Base-by-base conservation (phyloP, 1,140 invertebrate genomes). In the Semibalanus balanoides region DNA sequence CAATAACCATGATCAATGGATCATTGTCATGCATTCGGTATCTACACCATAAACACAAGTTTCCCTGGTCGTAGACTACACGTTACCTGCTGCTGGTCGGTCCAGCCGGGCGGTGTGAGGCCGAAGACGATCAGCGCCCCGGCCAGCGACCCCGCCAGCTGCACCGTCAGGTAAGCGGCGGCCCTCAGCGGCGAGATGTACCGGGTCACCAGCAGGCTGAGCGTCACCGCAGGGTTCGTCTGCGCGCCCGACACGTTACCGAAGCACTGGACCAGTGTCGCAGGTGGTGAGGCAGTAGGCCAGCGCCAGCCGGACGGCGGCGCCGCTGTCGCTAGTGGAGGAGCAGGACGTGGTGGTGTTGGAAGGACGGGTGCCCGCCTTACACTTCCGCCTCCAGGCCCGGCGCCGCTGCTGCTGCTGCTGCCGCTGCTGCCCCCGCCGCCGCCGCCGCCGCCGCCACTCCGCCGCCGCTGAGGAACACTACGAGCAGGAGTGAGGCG, bases 191-290 rank as follows among this genome's bases (percentile, higher is more conserved):
- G 82, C 80, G 88, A 90, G 73, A 93, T 90, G 79, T 93, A 89
- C 35, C 93, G 90, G 31, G 91, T 89, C n/a, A 91, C 84, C 28
- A 95, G 83, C 76, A 95, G 87, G 19, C 91, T 93, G 17, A 89
- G 74, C 0, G 93, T 93, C 0, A 96, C 92, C 0, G 93, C 93
- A 0, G 94, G 94, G 83, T 96, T 96, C 76, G 94, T 87, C 76
- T 90, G 88, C 30, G 88, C 87, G 75, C 88, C 89, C 74, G 89
- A 90, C 77, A 92, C 87, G 78, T 91, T 90, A 0, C 87, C 89
- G 78, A 90, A 87, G 43, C 86, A 85, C 86, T 91, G 83, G 0
- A 82, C 77, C n/a, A 82, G 43, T n/a, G 84, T 84, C n/a, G 83
- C 84, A 27, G n/a, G 85, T 82, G 25, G 81, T 77, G 14, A 86